phyloP scores from a whole-genome alignment of 2,888 invertebrate species.

The Smittia sp. region DNA sequence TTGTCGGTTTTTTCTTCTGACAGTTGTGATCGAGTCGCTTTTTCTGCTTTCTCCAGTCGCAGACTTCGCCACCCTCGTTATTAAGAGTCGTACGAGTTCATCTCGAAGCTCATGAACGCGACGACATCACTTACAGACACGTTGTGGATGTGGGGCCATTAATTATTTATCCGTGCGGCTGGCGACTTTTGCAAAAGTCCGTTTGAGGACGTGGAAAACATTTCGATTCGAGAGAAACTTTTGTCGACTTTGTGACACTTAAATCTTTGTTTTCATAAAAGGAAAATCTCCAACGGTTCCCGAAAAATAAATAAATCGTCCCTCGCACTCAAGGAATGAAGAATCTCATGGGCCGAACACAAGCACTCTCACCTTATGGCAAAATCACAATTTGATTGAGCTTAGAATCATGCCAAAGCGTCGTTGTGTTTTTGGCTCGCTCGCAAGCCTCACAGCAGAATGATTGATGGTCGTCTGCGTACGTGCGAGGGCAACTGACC shows the following conservation, averaged over 20 bases:
- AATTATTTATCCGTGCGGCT: constrained; percentile 32
- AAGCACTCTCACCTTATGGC: too few relatives aligned
- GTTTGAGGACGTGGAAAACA: constrained; percentile 3
- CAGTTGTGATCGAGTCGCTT: neutral
- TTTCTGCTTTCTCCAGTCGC: constrained; percentile 5
- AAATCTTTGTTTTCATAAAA: neutral
- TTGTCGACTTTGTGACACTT: neutral
- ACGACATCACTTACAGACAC: neutral
- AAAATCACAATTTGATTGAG: too few relatives aligned
- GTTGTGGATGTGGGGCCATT: constrained; percentile 4
- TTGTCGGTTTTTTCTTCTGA: neutral
- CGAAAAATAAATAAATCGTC: neutral
- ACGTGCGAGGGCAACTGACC: neutral
- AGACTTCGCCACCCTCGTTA: neutral
- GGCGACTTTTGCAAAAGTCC: constrained; percentile 12
- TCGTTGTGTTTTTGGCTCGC: too few relatives aligned
- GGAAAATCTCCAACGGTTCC: neutral
- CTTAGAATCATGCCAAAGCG: too few relatives aligned
- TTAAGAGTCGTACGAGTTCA: neutral
- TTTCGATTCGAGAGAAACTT: constrained; percentile 3
- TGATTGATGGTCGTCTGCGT: constrained; percentile 18
- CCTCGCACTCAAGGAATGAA: neutral
- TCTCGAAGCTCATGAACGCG: neutral
- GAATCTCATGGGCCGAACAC: too few relatives aligned
- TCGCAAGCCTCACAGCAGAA: neutral